These are phyloP conservation scores for Channa maculata DNA, from an alignment of 2,113 vertebrate species.

Conservation along the genomic window DNA sequence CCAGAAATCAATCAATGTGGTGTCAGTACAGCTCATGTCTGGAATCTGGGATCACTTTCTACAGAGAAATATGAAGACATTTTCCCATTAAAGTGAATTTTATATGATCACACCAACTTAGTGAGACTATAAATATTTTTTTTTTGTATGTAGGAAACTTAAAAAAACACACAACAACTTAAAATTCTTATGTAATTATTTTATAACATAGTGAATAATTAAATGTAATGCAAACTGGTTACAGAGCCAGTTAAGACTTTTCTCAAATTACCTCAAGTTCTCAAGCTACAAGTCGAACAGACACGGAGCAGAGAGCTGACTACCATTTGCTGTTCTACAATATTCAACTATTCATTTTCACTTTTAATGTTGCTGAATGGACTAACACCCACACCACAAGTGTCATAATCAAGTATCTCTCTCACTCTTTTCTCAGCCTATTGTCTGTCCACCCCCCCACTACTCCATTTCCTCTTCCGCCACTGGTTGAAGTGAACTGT, in stretches of 20 bases:
- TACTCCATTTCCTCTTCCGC: slow-evolving; percentile 45
- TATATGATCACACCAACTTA: neutral
- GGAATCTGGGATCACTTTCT: neutral
- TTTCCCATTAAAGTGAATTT: neutral
- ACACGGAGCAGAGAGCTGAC: neutral
- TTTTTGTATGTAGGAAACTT: neutral
- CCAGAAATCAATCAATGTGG: too few species aligned
- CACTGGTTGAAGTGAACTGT: slow-evolving; percentile 32
- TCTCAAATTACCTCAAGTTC: neutral
- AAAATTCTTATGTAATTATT: too few species aligned
- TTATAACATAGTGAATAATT: neutral
- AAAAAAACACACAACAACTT: neutral
- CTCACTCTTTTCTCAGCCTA: slow-evolving; percentile 47
- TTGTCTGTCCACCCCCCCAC: slow-evolving; percentile 39
- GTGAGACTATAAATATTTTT: too few species aligned
- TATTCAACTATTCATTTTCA: slow-evolving; percentile 16
- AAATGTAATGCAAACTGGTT: slow-evolving; percentile 5
- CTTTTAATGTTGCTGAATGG: slow-evolving; percentile 46
- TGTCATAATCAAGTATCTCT: slow-evolving; percentile 56
- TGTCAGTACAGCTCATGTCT: too few species aligned
- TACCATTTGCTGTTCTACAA: neutral
- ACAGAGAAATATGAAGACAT: neutral
- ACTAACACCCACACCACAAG: slow-evolving; percentile 58
- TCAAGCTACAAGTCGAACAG: slow-evolving; percentile 9
- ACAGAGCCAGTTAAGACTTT: neutral